These are phyloP conservation scores for Tragelaphus scriptus DNA, from an alignment of 2,113 vertebrate genomes.

Conservation along the genomic window DNA sequence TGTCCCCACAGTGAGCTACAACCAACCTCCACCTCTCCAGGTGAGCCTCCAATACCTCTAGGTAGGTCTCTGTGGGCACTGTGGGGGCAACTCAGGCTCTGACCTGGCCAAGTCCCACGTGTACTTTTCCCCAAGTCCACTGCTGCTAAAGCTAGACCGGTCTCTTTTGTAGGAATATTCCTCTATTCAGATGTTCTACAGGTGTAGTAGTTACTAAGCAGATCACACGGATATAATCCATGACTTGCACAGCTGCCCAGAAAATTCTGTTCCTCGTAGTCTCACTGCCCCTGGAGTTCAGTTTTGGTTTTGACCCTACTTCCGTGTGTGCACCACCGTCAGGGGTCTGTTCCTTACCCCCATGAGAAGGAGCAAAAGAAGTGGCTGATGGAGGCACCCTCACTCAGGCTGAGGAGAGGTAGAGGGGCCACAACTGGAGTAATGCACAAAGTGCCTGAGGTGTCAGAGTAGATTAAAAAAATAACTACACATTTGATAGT, in stretches of 20 bases:
- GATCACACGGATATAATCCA: neutral
- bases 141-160: neutral
- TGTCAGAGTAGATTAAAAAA: constrained; percentile 7
- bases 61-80: neutral
- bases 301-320: neutral
- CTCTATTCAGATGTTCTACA: neutral
- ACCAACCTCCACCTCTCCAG: neutral
- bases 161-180: neutral
- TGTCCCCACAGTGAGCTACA: neutral
- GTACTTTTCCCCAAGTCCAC: neutral
- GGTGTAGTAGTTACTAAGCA: neutral
- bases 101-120: neutral
- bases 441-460: neutral
- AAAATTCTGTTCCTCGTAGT: neutral
- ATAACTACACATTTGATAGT: neutral
- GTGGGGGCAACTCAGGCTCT: neutral
- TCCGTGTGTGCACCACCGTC: fast-evolving
- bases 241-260: neutral
- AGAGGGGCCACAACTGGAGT: neutral
- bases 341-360: neutral
- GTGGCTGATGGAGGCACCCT: neutral
- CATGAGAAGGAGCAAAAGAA: neutral
- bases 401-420: neutral
- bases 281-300: neutral
- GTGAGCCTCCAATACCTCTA: neutral